Base-by-base conservation (phyloP, 2,888 invertebrate genomes). In the Cephus nigrinus region DNA sequence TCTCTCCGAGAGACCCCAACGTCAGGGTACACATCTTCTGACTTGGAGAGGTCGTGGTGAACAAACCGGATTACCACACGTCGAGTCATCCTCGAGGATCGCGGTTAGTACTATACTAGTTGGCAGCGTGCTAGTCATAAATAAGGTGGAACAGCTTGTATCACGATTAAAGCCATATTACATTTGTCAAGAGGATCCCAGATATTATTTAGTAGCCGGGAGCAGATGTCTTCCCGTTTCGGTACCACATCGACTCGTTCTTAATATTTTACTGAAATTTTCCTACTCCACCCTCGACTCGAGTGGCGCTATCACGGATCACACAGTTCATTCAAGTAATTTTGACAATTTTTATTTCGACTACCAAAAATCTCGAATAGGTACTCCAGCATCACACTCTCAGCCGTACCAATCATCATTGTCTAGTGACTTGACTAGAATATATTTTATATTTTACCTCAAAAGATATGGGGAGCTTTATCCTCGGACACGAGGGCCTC, bases 151-250 rank as follows among this genome's bases (percentile, higher is more conserved):
- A 84, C 85, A 86, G 86, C 88, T 86, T 88, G 88, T 89, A 89
- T 90, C 89, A 87, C 90, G 90, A 91, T 91, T 90, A 91, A 89
- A 88, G 89, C 87, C 86, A 88, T 88, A 89, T 90, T 90, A 90
- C 89, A 86, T 89, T 89, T 91, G 90, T 91, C 91, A 90, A 88
- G 88, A 86, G 31, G 71, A 32, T 85, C 82, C 77, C 82, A 84
- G 85, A 85, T 84, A 88, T 88, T 90, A 90, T 88, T 88, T 87
- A 86, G 75, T 84, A 85, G 83, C 81, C 83, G 84, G 83, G 84
- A 86, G 86, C 89, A 89, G 89, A 90, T 89, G 88, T 86, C 89
- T 90, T 86, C 85, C 88, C 88, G 86, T 88, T 88, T 88, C 89
- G 88, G 84, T 85, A 55, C 23, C 23, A 23, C 55, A 55, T 55